Base-by-base conservation (phyloP, 64 coral and sea anemone genomes). In the Platygyra sinensis region DNA sequence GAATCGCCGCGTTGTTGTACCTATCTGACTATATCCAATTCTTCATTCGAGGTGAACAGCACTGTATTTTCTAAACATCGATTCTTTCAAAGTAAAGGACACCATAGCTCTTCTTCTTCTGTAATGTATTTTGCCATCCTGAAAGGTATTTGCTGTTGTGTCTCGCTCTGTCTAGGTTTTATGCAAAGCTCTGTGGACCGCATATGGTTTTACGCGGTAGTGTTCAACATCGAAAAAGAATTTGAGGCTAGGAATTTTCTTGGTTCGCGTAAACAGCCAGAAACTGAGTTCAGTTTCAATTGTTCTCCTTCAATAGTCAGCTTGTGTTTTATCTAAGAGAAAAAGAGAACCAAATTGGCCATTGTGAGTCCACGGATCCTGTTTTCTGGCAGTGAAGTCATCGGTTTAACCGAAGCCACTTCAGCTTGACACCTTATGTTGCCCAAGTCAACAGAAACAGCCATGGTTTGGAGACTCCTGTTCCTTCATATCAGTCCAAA, bases 81-180 rank as follows among this genome's bases (percentile, higher is more conserved):
- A 69, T 85, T 8, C 20, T 67, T 85, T 38, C 4, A 22, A 25
- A 50, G 20, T 72, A 69, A 71, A 16, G 20, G 42, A 4, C 24
- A 50, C 39, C 22, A 49, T 49, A 60, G 38, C 63, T 27, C 20
- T 16, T 5, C 7, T 50, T 71, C 32, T 24, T 27, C 62, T 17
- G 27, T 18, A 55, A 81, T 85, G 20, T 52, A 22, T 49, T 0
- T 12, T 79, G 10, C 46, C 46, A n/a, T 15, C 10, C 60, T 51
- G 10, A 36, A 24, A 85, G 36, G 63, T 52, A 71, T 52, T 71
- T 85, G 81, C 63, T 69, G 81, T 85, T 85, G 36, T 85, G 81
- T 85, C 81, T 51, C 81, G 62, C 29, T 1, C 62, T 85, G 81
- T 85, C 63, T 85, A 85, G 81, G 4, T 85, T 85, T 85, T 85